These are phyloP conservation scores for Bicyclus anynana DNA, from an alignment of 1,140 invertebrate species.

Conservation along the genomic window DNA sequence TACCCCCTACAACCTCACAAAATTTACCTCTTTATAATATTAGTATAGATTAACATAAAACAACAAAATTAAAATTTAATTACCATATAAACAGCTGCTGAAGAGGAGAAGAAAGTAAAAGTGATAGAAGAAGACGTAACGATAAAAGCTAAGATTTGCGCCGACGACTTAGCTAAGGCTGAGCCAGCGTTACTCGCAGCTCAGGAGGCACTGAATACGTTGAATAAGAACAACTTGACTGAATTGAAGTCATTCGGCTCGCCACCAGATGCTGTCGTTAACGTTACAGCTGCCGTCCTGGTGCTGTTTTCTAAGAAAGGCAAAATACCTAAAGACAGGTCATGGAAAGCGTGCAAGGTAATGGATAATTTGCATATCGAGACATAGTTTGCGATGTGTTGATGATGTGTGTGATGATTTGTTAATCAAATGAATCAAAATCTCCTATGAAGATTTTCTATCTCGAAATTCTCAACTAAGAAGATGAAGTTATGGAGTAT, in stretches of 20 bases:
- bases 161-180: constrained; percentile 92
- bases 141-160: constrained; percentile 90
- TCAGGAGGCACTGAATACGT: constrained; percentile 92
- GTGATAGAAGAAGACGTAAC: constrained; percentile 92
- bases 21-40: too few species aligned
- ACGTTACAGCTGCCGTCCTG: constrained; percentile 91
- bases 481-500: too few species aligned
- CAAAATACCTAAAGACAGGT: constrained; percentile 94
- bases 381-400: too few species aligned
- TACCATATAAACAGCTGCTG: constrained; percentile 73
- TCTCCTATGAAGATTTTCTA: too few species aligned
- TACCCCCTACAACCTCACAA: too few species aligned
- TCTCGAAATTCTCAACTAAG: too few species aligned
- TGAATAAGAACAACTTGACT: constrained; percentile 96
- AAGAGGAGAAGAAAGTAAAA: constrained; percentile 94
- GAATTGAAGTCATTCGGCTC: constrained; percentile 96
- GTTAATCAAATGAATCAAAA: too few species aligned
- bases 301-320: constrained; percentile 91
- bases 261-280: constrained; percentile 89
- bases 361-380: too few species aligned
- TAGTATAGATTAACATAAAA: too few species aligned
- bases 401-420: too few species aligned
- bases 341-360: constrained; percentile 94
- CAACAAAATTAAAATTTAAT: background rate
- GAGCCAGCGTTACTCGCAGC: constrained; percentile 94